Base-by-base conservation (phyloP, 2,113 vertebrate genomes). In the Tichodroma muraria region DNA sequence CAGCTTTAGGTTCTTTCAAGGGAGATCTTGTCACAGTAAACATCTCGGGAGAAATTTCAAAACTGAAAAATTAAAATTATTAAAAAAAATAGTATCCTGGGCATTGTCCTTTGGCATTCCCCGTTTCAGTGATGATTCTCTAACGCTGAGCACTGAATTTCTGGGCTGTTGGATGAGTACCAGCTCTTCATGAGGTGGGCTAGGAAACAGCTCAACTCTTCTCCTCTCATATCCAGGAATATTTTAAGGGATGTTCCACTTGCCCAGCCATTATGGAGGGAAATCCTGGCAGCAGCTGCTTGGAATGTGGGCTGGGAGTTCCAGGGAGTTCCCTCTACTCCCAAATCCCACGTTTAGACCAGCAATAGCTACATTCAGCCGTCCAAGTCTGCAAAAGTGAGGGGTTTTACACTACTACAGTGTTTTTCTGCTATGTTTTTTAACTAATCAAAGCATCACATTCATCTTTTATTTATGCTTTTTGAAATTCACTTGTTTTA, bases 381-480 rank as follows among this genome's bases (percentile, higher is more conserved):
- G 50, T 23, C 73, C 21, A 14, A 7, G 25, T 11, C 64, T 83
- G 53, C 57, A 37, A 6, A 52, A 60, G 14, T 9, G 24, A 70
- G 35, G 47, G 47, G 13, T n/a, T 84, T 44, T n/a, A 3, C n/a
- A 19, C 11, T 3, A 4, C 54, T 42, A 11, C 42, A 25, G 0
- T 33, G 12, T 35, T 61, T 80, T 45, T 1, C 50, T 17, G 20
- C 31, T 27, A 0, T 38, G 37, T 45, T 37, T 63, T 59, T 6
- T 45, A 54, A 23, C 40, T 69, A 22, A 77, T 84, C 52, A 49
- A 70, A 84, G 61, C 65, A 14, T 77, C 40, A 2, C 49, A 9
- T 77, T 77, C 7, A n/a, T 89, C 78, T 95, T 91, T 69, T 90
- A 72, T 80, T 90, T 64, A 65, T 59, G 57, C 56, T 61, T 65